Percentiles rank a stretch among this genome's conserved stretches.
phyloP scores from a whole-genome alignment of 2,113 vertebrate species.

The Triplophysa rosa region DNA sequence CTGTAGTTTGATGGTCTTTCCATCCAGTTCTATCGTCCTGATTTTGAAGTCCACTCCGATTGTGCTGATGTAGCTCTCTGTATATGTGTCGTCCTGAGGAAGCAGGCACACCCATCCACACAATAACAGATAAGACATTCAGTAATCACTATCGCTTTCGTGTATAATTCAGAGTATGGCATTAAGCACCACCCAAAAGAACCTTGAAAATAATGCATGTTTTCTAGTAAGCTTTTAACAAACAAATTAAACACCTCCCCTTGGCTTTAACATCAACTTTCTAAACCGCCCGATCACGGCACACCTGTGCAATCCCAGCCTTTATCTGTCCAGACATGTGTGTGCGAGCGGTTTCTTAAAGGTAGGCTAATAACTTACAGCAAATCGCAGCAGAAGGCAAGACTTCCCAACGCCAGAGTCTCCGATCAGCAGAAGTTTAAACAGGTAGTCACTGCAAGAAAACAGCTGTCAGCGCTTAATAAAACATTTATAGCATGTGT shows the following conservation, averaged over 20 bases:
- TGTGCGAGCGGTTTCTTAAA: neutral
- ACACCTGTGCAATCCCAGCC: neutral
- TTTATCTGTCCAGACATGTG: neutral
- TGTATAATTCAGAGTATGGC: too few species aligned
- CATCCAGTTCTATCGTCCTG: slow-evolving; percentile 97
- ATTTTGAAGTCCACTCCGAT: slow-evolving; percentile 99
- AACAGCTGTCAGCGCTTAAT: neutral
- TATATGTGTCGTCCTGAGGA: slow-evolving; percentile 93
- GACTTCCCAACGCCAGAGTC: slow-evolving; percentile 98
- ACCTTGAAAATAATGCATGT: too few species aligned
- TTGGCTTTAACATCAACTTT: neutral
- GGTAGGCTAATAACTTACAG: slow-evolving; percentile 79
- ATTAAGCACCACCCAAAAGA: too few species aligned
- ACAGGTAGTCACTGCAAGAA: slow-evolving; percentile 94
- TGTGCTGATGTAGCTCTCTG: slow-evolving; percentile 98
- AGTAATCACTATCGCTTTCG: neutral
- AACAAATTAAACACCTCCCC: neutral
- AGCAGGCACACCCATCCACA: neutral
- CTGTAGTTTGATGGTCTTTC: slow-evolving; percentile 98
- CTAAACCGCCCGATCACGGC: neutral
- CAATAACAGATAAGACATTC: neutral
- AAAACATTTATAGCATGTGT: too few species aligned
- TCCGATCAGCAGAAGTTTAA: slow-evolving; percentile 98
- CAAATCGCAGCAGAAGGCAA: slow-evolving; percentile 97
- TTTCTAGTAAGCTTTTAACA: too few species aligned